Base-by-base conservation (phyloP, 37 sponge, comb jelly and placozoan species). In the Tethya wilhelma region DNA sequence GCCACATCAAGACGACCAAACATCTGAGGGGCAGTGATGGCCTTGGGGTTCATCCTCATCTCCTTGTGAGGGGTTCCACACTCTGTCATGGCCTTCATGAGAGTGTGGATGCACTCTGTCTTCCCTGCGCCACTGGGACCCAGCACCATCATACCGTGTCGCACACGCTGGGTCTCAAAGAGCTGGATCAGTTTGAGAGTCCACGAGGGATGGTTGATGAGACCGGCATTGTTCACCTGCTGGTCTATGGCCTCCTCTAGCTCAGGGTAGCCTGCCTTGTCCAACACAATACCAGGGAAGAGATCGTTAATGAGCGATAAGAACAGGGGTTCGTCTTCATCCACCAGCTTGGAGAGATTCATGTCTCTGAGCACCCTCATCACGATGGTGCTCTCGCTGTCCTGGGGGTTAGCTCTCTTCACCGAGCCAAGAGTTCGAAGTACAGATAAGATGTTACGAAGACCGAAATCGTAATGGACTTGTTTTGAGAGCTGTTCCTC, bases 11-110 rank as follows among this genome's bases (percentile, higher is more conserved):
- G 80, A 0, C 90, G 77, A n/a, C 99, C 99, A 84, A 96, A 98
- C 99, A 98, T 96, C 83, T 98, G 95, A n/a, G 90, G 85, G 33
- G 91, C 89, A 33, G 99, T 98, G 67, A 98, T 98, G 41, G 99
- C 96, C 74, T 96, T 98, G n/a, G 99, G 99, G 67, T 98, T 98
- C 96, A 98, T 98, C 53, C 96, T 86, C 94, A 98, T 93, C 59
- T 98, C 99, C 31, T 86, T 88, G 79, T 98, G 99, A 44, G 99
- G 96, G 2, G 45, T 60, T 0, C 94, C 96, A 77, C 90, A 90
- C 43, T 86, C 92, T 19, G 90, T 89, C 94, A 98, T 94, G 56
- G 99, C 94, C 69, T 86, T 90, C 99, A 98, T 96, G 12, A 98
- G 79, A 5, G 68, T 73, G 78, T 94, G 76, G 17, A 98, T 98